phyloP scores from a whole-genome alignment of 1,140 invertebrate species.

The Zelostemma sp. region DNA sequence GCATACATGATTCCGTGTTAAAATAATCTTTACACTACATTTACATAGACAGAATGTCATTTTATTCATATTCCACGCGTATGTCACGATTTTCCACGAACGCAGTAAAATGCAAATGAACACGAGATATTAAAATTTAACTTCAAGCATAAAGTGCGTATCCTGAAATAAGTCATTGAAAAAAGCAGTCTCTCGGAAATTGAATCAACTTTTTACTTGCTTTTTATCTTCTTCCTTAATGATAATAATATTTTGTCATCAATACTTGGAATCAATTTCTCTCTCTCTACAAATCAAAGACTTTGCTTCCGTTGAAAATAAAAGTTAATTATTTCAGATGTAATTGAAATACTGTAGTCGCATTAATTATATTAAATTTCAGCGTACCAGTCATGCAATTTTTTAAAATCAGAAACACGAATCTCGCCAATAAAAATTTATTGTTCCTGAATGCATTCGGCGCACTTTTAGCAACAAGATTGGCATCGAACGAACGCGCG shows the following conservation, averaged over 20 bases:
- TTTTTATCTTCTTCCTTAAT: not conserved
- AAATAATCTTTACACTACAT: constrained; percentile 26
- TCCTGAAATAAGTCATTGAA: constrained; percentile 16
- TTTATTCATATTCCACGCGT: constrained; percentile 17
- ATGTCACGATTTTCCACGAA: constrained; percentile 15
- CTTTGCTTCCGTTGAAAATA: not conserved
- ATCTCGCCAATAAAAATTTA: constrained; percentile 41
- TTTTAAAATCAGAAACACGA: constrained; percentile 24
- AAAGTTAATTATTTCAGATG: not conserved
- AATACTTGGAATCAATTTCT: not conserved
- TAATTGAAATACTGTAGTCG: no score
- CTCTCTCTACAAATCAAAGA: no score
- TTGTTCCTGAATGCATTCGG: constrained; percentile 44
- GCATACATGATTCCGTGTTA: constrained; percentile 11
- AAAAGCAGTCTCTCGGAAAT: constrained; percentile 24
- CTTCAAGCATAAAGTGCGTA: constrained; percentile 17
- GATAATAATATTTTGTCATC: not conserved
- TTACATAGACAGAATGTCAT: constrained; percentile 15
- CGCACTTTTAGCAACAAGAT: constrained; percentile 46
- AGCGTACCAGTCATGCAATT: constrained; percentile 1
- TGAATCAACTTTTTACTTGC: constrained; percentile 6
- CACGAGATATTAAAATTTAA: constrained; percentile 30
- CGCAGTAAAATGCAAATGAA: constrained; percentile 33
- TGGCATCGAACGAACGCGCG: constrained; percentile 41
- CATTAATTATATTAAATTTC: no score